Conservation (phyloP, 2,888 invertebrate species). For the Archaeoteleia sp. region DNA sequence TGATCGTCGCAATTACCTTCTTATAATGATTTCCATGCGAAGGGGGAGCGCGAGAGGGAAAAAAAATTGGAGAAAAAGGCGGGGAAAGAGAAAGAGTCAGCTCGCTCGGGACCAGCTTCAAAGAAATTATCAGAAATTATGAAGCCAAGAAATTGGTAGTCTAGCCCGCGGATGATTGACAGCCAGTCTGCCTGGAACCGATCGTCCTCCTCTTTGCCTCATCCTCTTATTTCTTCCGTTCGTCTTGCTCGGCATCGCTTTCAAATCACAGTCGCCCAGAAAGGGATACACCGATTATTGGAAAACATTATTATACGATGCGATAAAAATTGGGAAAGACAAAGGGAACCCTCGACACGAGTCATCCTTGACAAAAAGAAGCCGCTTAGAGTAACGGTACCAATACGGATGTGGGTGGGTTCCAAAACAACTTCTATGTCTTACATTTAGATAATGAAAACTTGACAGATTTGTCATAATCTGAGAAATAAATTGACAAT, state of each 20-base stretch:
- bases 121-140: constrained; percentile 75
- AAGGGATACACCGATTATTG: constrained; percentile 60
- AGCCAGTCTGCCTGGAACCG: constrained; percentile 64
- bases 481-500: too few relatives aligned
- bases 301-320: constrained; percentile 51
- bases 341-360: constrained; percentile 2
- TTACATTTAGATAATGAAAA: too few relatives aligned
- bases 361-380: not conserved
- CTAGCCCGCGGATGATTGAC: constrained; percentile 74
- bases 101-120: constrained; percentile 62
- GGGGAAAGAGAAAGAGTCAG: constrained; percentile 57
- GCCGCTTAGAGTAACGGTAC: not conserved
- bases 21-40: constrained; percentile 70
- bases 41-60: constrained; percentile 38
- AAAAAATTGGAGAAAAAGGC: constrained; percentile 38
- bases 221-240: constrained; percentile 45
- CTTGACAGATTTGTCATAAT: too few relatives aligned
- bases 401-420: too few relatives aligned
- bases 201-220: constrained; percentile 49
- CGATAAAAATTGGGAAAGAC: constrained; percentile 22
- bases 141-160: constrained; percentile 74
- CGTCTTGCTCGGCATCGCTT: constrained; percentile 43
- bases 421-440: too few relatives aligned
- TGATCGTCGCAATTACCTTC: constrained; percentile 73
- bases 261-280: constrained; percentile 35